Evolutionary conservation across 1,140 invertebrate species (phyloP), one percentile per base, ranked within the genome.

Genomic region (Penaeus japonicus): DNA sequence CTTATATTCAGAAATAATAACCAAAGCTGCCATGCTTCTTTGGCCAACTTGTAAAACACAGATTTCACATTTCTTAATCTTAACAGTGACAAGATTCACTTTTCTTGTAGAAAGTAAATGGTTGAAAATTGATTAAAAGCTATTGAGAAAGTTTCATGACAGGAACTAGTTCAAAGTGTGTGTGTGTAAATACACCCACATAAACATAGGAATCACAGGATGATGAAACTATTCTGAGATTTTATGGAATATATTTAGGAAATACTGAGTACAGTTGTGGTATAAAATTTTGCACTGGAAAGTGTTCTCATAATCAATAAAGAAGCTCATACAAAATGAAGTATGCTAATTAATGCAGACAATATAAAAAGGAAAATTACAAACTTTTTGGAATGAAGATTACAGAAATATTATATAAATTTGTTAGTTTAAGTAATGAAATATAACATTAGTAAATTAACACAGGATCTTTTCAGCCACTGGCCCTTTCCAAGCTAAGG

Each of bases 231-330:
- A 79, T 53, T 17, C 47, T 4, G 55, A 17, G 24, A 85, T 47
- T 30, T 47, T 15, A 24, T 75, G 54, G 32, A 53, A 39, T 87
- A 80, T 87, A 87, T 87, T 79, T 80, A 79, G n/a, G 85, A 87
- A 80, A 87, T 59, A 62, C 35, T 81, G 59, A 62, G 39, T 87
- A 87, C 62, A 87, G 70, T 80, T 47, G 27, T 80, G 55, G 85
- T 87, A 87, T 81, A 87, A 87, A 87, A 39, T 79, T 27, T 87
- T 87, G 57, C 32, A 87, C 30, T 87, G 77, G 85, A 87, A 87
- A 80, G 85, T 80, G 62, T 20, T 65, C 39, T 22, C 32, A 70
- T 54, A 79, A 27, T 84, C 70, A 65, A 65, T 35, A 81, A 53
- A 65, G 35, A 59, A 84, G 57, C 82, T 35, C n/a, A 59, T 47